Evolutionary conservation across 2,888 invertebrate species (phyloP), one percentile per base, ranked within the genome.

Genomic region (Platypus cylindrus): DNA sequence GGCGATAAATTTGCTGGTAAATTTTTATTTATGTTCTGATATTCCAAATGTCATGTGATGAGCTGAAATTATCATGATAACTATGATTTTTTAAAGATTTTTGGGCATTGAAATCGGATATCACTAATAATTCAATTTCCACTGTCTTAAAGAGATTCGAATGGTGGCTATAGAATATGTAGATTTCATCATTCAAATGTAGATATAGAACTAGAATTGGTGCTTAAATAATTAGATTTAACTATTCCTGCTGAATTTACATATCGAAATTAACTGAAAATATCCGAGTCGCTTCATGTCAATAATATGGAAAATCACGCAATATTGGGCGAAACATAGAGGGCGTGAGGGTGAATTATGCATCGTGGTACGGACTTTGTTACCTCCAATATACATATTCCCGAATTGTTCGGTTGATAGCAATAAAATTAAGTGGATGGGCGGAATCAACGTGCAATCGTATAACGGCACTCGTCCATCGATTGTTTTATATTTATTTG

Each of bases 381-480:
- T 38, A 35, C 37, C n/a, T n/a, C n/a, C n/a, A n/a, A n/a, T n/a
- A n/a, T n/a, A 34, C 25, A 17, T 32, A 40, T 34, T 30, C 29
- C 18, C 34, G 36, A 41, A 26, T 41, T 29, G n/a, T n/a, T n/a
- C n/a, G n/a, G n/a, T n/a, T n/a, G 30, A 12, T 39, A 45, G 50
- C 50, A 52, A 54, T 55, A 53, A 55, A 53, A 53, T 54, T 53
- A 53, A 54, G 52, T 48, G 51, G 48, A 49, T 51, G 51, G 53
- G 52, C 48, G 55, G 46, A 36, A 44, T 48, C 46, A 45, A 34
- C 38, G 37, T 38, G 23, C 40, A 44, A 40, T 34, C 30, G 15
- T 24, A 17, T 38, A 34, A 34, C 34, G 26, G 33, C 30, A 36
- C 31, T 33, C 37, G 32, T 35, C 32, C 41, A 41, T 38, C 36